Base-by-base conservation (phyloP, 2,888 invertebrate genomes). In the Eustalomyia histrio region DNA sequence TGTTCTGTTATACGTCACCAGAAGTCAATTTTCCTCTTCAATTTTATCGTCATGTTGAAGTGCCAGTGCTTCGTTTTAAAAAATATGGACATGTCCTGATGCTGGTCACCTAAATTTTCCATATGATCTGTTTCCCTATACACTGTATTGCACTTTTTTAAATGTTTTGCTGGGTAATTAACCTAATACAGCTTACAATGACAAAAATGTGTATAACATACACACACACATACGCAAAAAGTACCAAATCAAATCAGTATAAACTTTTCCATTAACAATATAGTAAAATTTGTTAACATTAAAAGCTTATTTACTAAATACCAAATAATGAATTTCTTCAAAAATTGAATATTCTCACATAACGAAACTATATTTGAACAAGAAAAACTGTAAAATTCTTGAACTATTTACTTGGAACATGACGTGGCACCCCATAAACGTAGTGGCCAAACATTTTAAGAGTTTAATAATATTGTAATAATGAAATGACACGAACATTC, bases 301-400 rank as follows among this genome's bases (percentile, higher is more conserved):
- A 75, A 75, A 67, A 72, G 67, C 67, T 72, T 72, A 72, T 18
- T 72, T 61, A 55, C 17, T 61, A 72, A 72, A 55, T 50, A 53
- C 21, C 60, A 78, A 61, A 72, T 67, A 67, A 67, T 78, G 39
- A 72, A 39, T 63, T 58, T 53, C 50, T 50, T 12, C 7, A 39
- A 39, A 53, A 43, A 55, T 55, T 55, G 17, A 50, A 33, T 50
- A 12, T 39, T 12, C 39, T 2, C n/a, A n/a, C n/a, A n/a, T n/a
- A n/a, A n/a, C n/a, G n/a, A n/a, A n/a, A n/a, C 8, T 39, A 39
- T 39, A 39, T 39, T 39, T 39, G 12, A 12, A 12, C 39, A 39
- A 39, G 39, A 39, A 39, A 39, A 39, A 12, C 12, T 39, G 14
- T 39, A 3, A 39, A 8, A 39, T 29, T 29, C 29, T 29, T 4